Base-by-base conservation (phyloP, 2,113 vertebrate species). In the Perognathus longimembris region DNA sequence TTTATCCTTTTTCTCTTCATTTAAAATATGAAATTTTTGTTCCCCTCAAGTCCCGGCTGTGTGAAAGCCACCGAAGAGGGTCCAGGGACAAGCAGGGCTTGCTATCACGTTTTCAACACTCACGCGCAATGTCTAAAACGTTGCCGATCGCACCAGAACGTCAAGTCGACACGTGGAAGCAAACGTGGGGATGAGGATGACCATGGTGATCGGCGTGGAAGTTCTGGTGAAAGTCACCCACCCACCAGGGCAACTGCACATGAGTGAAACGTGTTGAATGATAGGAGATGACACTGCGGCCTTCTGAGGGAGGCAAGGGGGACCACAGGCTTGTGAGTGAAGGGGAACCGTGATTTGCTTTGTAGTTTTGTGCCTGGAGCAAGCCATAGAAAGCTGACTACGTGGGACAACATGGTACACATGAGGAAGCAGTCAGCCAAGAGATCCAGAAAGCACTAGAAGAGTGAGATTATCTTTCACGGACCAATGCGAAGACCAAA, bases 381-480 rank as follows among this genome's bases (percentile, higher is more conserved):
- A 7, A 63, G 38, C 2, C 0, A 14, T 38, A 59, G 69, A 71
- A 67, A 15, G 45, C 34, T 7, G 20, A 40, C 50, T 77, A 0
- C 0, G 2, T 30, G 32, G 40, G 32, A 12, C 3, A 21, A 87
- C 54, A 61, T 22, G 28, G n/a, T 28, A 28, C 26, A 66, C 17
- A 63, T 30, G 21, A 21, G 30, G 90, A 84, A 73, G 89, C 86
- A 18, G 38, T 77, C 74, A 61, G 70, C 74, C 80, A 86, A 93
- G 38, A 36, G 90, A 63, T 10, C 63, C 82, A n/a, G 64, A 66
- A 81, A 59, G 38, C 61, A 82, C 81, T 66, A 69, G 67, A 75
- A 80, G 42, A 63, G 50, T 38, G 24, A 86, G 85, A n/a, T 93
- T 92, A 93, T 59, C 77, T 93, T 93, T 89, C 76, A 89, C 3